A percentile compares a stretch with the other conserved stretches of the same genome.
Evolutionary conservation across 2,797 vertebrate species (phyloP).

Genomic region (Intellagama lesueurii): DNA sequence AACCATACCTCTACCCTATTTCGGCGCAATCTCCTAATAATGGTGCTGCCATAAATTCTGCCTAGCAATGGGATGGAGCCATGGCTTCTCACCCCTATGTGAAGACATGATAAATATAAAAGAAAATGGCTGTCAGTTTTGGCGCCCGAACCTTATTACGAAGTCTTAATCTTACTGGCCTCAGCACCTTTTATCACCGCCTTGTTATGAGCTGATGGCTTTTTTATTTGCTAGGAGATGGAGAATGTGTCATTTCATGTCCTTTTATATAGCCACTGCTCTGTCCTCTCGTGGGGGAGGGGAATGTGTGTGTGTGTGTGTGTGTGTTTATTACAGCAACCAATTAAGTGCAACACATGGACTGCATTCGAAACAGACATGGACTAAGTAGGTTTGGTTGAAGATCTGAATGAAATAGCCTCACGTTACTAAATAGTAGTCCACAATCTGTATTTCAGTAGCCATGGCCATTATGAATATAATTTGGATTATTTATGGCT

Average conservation of each 20-base stretch:
- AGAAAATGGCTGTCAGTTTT: constrained; percentile 92
- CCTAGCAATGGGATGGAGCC: constrained; percentile 88
- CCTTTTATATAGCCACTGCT: constrained; percentile 85
- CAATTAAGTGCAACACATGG: constrained; percentile 77
- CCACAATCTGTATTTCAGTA: constrained; percentile 69
- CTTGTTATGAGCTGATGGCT: constrained; percentile 92
- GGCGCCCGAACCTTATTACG: constrained; percentile 89
- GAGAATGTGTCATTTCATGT: constrained; percentile 89
- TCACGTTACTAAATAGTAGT: constrained; percentile 68
- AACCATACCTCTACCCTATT: constrained; percentile 88
- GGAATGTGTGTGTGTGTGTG: constrained; percentile 69
- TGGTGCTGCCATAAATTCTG: constrained; percentile 93
- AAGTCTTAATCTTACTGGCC: constrained; percentile 93
- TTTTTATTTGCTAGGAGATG: constrained; percentile 90
- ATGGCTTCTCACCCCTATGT: constrained; percentile 89
- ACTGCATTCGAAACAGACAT: constrained; percentile 66
- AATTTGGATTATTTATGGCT: constrained; percentile 75
- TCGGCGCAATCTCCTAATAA: constrained; percentile 92
- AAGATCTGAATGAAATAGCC: constrained; percentile 56
- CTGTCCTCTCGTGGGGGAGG: constrained; percentile 79
- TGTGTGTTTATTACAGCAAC: constrained; percentile 84
- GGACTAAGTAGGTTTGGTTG: constrained; percentile 50
- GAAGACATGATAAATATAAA: constrained; percentile 94
- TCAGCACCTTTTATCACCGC: constrained; percentile 91
- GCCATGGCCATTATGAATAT: constrained; percentile 57